A percentile compares a stretch with the other conserved stretches of the same genome.
phyloP scores from a whole-genome alignment of 92 coral and sea anemone species.

The Actinernus sp. region DNA sequence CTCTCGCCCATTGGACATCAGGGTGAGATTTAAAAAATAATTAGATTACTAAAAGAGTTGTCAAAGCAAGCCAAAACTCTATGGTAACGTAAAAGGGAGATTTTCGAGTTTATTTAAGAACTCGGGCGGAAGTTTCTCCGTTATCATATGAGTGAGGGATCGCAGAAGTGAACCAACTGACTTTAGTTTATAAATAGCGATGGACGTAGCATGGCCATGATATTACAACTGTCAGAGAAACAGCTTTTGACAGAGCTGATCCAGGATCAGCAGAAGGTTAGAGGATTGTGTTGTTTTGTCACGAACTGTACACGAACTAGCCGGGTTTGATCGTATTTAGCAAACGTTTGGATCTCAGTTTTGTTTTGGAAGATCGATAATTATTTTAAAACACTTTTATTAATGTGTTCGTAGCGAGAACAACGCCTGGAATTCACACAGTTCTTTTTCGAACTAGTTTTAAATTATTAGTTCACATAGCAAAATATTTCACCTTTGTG shows the following conservation, averaged over 20 bases:
- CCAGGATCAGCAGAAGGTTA: conserved; percentile 88
- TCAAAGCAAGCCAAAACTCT: conserved; percentile 1
- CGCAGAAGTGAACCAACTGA: background rate
- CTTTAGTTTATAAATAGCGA: conserved; percentile 12
- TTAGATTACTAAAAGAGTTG: background rate
- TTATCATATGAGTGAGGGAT: background rate
- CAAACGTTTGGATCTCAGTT: too few relatives aligned
- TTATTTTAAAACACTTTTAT: too few relatives aligned
- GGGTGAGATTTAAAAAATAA: too few relatives aligned
- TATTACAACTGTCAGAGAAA: conserved; percentile 87
- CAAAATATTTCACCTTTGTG: too few relatives aligned
- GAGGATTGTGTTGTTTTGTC: too few relatives aligned
- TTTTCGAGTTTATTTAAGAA: background rate
- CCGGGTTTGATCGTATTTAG: too few relatives aligned
- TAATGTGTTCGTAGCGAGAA: too few relatives aligned
- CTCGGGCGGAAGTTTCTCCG: background rate
- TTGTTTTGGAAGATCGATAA: too few relatives aligned
- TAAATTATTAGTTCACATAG: too few relatives aligned
- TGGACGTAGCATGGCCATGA: conserved; percentile 78
- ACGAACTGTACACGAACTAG: too few relatives aligned
- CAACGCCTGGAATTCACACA: too few relatives aligned
- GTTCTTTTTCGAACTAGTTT: too few relatives aligned
- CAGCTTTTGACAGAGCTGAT: conserved; percentile 83
- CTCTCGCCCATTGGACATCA: background rate
- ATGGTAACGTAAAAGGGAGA: conserved; percentile 27